Evolutionary conservation across 2,113 vertebrate genomes (phyloP), one percentile per base, ranked within the genome.

Genomic region (Protobothrops mucrosquamatus): DNA sequence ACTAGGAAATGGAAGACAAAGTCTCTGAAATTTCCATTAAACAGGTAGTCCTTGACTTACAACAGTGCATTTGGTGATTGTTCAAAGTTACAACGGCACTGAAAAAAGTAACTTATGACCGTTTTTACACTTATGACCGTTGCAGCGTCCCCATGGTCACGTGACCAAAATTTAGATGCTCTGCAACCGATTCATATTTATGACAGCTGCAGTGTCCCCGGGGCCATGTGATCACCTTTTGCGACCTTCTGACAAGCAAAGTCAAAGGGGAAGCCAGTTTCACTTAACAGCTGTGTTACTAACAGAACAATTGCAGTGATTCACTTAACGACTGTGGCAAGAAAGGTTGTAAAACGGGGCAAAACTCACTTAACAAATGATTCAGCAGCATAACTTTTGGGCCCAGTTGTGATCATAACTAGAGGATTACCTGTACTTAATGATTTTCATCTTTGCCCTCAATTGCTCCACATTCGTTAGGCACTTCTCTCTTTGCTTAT

Each of bases 1-100:
- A 96, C 96, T 93, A 59, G 92, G 90, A 93, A 94, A 94, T 93
- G 96, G 94, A 96, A 93, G 97, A 96, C 96, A 97, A 95, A 46
- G 94, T 89, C 95, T 90, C 85, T 81, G 93, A 93, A 96, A 96
- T 96, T 93, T 93, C 94, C 96, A 95, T 97, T 91, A 93, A 97
- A 29, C 24, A 29, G 59, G 24, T 61, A 29, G 24, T 11, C 10
- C 59, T 61, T 1, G 59, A 64, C 26, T 64, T 64, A 29, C 26
- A 64, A 29, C 10, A 29, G 59, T 64, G 10, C 26, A 29, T 64
- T 64, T 64, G 59, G 1, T 64, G 6, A 29, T 1, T 3, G 1
- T 59, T 26, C 57, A 59, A 59, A 57, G 8, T 59, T 59, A 59
- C 24, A 64, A 64, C 3, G 1, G 59, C 59, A 29, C 26, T 12